Percentiles rank a stretch among this genome's conserved stretches.
phyloP scores from a whole-genome alignment of 2,797 vertebrate genomes.

The Parotocinclus haroldoi region DNA sequence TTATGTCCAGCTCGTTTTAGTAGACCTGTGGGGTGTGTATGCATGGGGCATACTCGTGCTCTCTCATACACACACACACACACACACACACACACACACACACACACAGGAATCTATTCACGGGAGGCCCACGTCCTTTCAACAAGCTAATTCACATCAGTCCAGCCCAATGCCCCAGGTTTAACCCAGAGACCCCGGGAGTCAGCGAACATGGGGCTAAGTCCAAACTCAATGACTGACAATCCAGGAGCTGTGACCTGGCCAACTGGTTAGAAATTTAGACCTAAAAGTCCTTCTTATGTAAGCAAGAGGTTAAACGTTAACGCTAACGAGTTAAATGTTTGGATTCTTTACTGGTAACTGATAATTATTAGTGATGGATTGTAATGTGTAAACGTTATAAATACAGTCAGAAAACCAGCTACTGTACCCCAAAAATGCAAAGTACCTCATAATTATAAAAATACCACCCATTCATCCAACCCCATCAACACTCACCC shows the following conservation, averaged over 20 bases:
- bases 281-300: too few relatives aligned
- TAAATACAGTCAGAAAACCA: too few relatives aligned
- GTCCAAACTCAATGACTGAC: neutral
- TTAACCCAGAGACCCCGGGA: constrained; percentile 12
- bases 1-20: constrained; percentile 16
- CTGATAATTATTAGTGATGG: too few relatives aligned
- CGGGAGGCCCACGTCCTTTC: constrained; percentile 36
- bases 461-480: too few relatives aligned
- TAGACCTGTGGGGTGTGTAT: constrained; percentile 12
- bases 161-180: constrained; percentile 29
- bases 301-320: too few relatives aligned
- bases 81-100: constrained; percentile 26
- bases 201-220: neutral
- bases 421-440: too few relatives aligned
- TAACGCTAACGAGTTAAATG: too few relatives aligned
- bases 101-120: constrained; percentile 34
- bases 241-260: neutral
- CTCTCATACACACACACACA: constrained; percentile 23
- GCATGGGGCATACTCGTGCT: constrained; percentile 12
- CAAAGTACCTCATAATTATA: too few relatives aligned
- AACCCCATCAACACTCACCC: too few relatives aligned
- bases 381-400: too few relatives aligned
- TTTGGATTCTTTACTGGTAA: too few relatives aligned
- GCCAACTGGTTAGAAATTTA: too few relatives aligned
- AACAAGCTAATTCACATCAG: constrained; percentile 34